phyloP scores from a whole-genome alignment of 1,140 invertebrate species.

The Ladona fulva region DNA sequence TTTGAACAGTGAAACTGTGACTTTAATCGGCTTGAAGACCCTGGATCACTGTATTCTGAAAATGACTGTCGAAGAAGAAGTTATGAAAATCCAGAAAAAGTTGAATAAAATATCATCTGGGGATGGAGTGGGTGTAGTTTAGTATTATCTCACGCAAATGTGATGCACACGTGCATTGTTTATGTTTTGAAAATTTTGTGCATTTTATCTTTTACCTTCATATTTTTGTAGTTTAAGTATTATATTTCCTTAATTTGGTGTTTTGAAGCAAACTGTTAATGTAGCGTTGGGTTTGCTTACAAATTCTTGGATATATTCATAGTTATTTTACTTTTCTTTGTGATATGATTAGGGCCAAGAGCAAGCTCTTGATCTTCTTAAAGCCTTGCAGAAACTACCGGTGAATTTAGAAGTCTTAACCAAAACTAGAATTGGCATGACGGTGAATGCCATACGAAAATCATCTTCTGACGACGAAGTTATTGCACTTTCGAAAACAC shows the following conservation, averaged over 20 bases:
- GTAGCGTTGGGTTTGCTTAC: no score
- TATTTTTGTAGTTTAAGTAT: neutral
- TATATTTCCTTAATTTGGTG: conserved; percentile 6
- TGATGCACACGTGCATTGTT: conserved; percentile 16
- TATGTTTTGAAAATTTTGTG: conserved; percentile 12
- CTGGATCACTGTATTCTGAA: conserved; percentile 85
- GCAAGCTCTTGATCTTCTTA: conserved; percentile 81
- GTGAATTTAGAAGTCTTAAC: conserved; percentile 83
- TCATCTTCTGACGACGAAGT: conserved; percentile 93
- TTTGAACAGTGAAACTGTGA: no score
- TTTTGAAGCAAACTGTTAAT: no score
- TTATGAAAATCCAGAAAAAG: conserved; percentile 88
- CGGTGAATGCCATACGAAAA: conserved; percentile 93
- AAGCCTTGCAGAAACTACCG: conserved; percentile 74
- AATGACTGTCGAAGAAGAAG: conserved; percentile 90
- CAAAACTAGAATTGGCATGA: conserved; percentile 97
- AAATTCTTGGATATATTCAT: no score
- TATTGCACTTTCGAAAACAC: conserved; percentile 80
- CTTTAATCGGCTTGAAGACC: conserved; percentile 50
- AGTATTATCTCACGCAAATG: conserved; percentile 11
- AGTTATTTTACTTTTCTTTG: conserved; percentile 27
- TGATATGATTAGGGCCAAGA: conserved; percentile 65
- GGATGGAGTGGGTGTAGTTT: conserved; percentile 62
- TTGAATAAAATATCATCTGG: conserved; percentile 85
- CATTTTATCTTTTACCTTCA: neutral